Evolutionary conservation across 2,888 invertebrate genomes (phyloP), one percentile per base, ranked within the genome.

Genomic region (Acleris literana): DNA sequence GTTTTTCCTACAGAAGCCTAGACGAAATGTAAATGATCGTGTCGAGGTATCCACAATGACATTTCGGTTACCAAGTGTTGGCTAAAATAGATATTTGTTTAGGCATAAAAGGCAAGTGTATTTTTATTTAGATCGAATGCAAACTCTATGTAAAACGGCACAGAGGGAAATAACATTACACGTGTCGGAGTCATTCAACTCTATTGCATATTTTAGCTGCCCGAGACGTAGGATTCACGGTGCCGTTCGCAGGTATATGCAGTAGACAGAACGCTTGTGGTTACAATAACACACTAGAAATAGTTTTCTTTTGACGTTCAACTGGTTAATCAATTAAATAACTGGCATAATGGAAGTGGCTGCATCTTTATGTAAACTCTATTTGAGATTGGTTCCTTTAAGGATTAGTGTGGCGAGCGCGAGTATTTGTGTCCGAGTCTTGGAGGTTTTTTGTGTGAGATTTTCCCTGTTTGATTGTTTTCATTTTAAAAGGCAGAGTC

Each of bases 51-150:
- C 44, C 22, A 55, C 16, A 56, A 43, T 22, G 22, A 44, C 25
- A 6, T 58, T 58, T 29, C 5, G 6, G 18, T 43, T 58, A 58
- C 51, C 29, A 58, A n/a, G 33, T 55, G 39, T 20, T 16, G 39
- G 29, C 20, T 17, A 22, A 54, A 22, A 59, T 58, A 64, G 17
- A 59, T 39, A 59, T 49, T 20, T 39, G 25, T 29, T 29, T 51
- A 49, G 29, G 55, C 44, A n/a, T 43, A 54, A 59, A 59, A 64
- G 54, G 54, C 64, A 64, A 64, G 54, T 64, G 64, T 77, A 74
- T 76, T 77, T 78, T 78, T 79, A 80, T 79, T 80, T 72, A 78
- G 73, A 77, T 74, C 68, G 68, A 67, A 74, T 73, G 76, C 74
- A 75, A 73, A 75, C 69, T 72, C 74, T 71, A 78, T 76, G 72